phyloP scores from a whole-genome alignment of 2,113 vertebrate genomes.

The Gnathonemus echidnorhynchus region DNA sequence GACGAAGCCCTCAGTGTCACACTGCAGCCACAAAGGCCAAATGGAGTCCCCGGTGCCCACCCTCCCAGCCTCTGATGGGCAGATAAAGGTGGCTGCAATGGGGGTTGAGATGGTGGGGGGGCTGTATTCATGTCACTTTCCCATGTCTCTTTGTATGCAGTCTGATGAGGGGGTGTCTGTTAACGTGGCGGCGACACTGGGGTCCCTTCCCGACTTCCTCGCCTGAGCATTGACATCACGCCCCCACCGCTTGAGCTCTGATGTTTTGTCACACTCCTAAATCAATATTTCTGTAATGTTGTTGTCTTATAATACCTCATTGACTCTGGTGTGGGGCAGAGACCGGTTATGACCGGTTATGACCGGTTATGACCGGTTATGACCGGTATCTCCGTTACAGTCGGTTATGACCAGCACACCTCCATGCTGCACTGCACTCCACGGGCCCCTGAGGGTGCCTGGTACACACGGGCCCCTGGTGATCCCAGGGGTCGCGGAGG shows the following conservation, averaged over 20 bases:
- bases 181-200: neutral
- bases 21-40: neutral
- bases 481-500: neutral
- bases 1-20: neutral
- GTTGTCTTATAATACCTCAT: neutral
- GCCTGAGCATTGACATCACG: neutral
- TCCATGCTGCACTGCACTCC: neutral
- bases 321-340: neutral
- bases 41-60: neutral
- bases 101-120: neutral
- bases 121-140: constrained; percentile 3
- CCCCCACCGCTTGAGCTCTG: no score
- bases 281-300: neutral
- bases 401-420: neutral
- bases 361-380: neutral
- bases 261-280: neutral
- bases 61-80: neutral
- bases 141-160: neutral
- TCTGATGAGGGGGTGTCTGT: neutral
- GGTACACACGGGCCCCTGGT: neutral
- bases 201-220: neutral
- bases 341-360: neutral
- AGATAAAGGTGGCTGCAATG: neutral
- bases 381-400: neutral
- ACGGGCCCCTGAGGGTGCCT: neutral